These are phyloP conservation scores for Drosophila imparisetae DNA, from an alignment of 2,888 invertebrate genomes.

Conservation along the genomic window DNA sequence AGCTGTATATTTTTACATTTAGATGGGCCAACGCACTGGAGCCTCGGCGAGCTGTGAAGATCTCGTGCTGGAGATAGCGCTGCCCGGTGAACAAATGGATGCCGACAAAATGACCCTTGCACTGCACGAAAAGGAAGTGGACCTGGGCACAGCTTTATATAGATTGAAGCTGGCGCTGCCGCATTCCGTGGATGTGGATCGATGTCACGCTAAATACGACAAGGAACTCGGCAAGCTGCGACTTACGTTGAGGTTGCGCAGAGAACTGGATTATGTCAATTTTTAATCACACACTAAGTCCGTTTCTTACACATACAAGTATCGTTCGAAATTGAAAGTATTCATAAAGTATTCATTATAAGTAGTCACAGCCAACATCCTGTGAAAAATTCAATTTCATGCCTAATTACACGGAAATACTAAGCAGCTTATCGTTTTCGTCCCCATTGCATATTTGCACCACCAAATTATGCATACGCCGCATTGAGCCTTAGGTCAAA, in stretches of 20 bases:
- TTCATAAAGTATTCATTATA: background rate
- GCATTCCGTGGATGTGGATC: conserved; percentile 92
- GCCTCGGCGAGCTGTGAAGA: conserved; percentile 94
- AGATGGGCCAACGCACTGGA: conserved; percentile 93
- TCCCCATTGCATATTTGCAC: conserved; percentile 6
- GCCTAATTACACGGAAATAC: background rate
- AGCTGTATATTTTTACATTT: conserved; percentile 52
- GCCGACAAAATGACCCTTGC: conserved; percentile 91
- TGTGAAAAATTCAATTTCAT: conserved; percentile 7
- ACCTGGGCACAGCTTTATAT: conserved; percentile 88
- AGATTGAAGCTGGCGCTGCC: conserved; percentile 91
- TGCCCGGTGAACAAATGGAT: conserved; percentile 89
- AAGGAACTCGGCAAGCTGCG: conserved; percentile 87
- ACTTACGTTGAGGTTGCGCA: conserved; percentile 89
- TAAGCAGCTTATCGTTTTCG: background rate
- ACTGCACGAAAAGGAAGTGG: conserved; percentile 87
- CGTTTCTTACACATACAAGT: background rate
- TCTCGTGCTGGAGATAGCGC: conserved; percentile 90
- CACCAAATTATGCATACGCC: conserved; percentile 69
- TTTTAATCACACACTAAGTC: conserved; percentile 86
- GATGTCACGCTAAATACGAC: conserved; percentile 93
- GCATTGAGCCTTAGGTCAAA: conserved; percentile 54
- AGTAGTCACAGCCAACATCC: background rate
- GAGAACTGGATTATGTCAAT: conserved; percentile 94
- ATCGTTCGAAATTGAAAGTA: background rate